Base-by-base conservation (phyloP, 2,888 invertebrate genomes). In the Pseudolycoriella hygida region DNA sequence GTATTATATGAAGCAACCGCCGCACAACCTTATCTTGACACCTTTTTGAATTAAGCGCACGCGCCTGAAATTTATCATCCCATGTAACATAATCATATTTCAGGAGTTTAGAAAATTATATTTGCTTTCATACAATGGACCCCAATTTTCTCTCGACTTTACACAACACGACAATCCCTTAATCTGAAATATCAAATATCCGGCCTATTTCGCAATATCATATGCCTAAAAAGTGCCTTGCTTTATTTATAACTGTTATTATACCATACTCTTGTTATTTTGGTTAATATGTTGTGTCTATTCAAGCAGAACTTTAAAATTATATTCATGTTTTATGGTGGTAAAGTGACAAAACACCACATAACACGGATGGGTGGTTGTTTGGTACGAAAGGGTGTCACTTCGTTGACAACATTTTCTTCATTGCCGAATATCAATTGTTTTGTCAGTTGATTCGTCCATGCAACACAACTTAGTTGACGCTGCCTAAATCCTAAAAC, bases 131-230 rank as follows among this genome's bases (percentile, higher is more conserved):
- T 25, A 54, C 53, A 53, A 53, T 53, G 50, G 52, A 49, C 51
- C 50, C 54, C 54, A 54, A 54, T 54, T 54, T 54, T 54, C 54
- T 54, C 52, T 54, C 50, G 52, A 52, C 50, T 53, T 52, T 51
- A 51, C 52, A 52, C 52, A 54, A 34, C 34, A 54, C 53, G 52
- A 54, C 53, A 52, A 55, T 34, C 34, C 34, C 34, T 34, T 34
- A 34, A 34, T 55, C 53, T 54, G 50, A 50, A 51, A 52, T 52
- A 53, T 53, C 55, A 53, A 55, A 52, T 53, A 53, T 54, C 53
- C 54, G 53, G 52, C 54, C 51, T 53, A 53, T 54, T 53, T 51
- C 52, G 53, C 52, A 55, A 53, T 53, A 54, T 34, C 34, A 34
- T 34, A 34, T 34, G 34, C 34, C 34, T 34, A 34, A 34, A 34